phyloP scores from a whole-genome alignment of 1,140 invertebrate species.

The Maniola jurtina region DNA sequence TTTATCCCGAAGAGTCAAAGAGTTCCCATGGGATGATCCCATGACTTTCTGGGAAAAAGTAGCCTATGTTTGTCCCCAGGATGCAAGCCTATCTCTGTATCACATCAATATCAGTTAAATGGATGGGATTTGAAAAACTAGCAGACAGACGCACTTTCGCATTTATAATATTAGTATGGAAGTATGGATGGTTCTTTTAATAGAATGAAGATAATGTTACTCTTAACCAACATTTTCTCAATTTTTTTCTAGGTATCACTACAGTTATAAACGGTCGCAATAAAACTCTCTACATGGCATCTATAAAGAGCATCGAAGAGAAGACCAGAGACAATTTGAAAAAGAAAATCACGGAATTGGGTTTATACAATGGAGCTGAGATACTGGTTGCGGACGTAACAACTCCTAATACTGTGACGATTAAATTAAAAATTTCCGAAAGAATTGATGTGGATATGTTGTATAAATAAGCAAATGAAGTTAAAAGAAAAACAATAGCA shows the following conservation, averaged over 20 bases:
- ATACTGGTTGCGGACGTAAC: slow-evolving; percentile 95
- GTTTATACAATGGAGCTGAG: slow-evolving; percentile 88
- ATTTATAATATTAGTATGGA: too few relatives aligned
- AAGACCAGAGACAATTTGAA: slow-evolving; percentile 92
- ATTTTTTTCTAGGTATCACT: slow-evolving; percentile 82
- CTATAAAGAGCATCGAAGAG: slow-evolving; percentile 93
- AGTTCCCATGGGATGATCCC: too few relatives aligned
- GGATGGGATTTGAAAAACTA: too few relatives aligned
- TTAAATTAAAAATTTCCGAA: slow-evolving; percentile 82
- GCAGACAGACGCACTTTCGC: too few relatives aligned
- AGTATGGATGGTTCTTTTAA: too few relatives aligned
- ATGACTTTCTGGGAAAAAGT: too few relatives aligned
- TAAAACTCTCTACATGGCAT: slow-evolving; percentile 95
- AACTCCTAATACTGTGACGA: slow-evolving; percentile 87
- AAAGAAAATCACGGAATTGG: slow-evolving; percentile 91
- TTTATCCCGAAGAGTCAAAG: too few relatives aligned
- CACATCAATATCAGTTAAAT: too few relatives aligned
- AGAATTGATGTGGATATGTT: slow-evolving; percentile 77
- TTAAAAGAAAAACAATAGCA: not conserved
- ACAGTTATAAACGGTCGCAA: slow-evolving; percentile 89
- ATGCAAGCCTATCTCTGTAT: too few relatives aligned
- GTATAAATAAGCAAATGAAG: slow-evolving; percentile 32
- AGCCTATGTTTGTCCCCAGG: too few relatives aligned
- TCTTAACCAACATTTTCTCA: not conserved
- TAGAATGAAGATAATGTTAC: not conserved